A percentile compares a stretch with the other conserved stretches of the same genome.
These are phyloP conservation scores for Drosophila cardini DNA, from an alignment of 1,140 invertebrate genomes.

Conservation along the genomic window DNA sequence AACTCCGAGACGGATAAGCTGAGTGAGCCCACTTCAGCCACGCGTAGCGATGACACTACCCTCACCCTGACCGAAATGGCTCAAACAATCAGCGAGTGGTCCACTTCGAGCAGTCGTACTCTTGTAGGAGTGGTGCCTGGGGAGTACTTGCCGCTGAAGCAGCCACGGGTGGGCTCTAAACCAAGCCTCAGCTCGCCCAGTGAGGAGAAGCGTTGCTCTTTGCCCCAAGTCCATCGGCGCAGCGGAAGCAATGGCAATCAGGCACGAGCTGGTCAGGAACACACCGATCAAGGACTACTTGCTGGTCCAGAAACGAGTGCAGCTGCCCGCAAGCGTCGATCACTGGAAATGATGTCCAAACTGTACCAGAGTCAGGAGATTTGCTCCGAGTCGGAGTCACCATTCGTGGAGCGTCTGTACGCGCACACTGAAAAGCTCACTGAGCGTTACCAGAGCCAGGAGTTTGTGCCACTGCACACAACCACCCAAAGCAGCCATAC, in stretches of 20 bases:
- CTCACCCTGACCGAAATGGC: conserved; percentile 86
- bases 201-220: conserved; percentile 71
- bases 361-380: conserved; percentile 87
- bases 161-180: conserved; percentile 56
- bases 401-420: conserved; percentile 85
- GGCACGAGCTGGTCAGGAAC: conserved; percentile 49
- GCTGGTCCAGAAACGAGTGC: conserved; percentile 64
- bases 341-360: conserved; percentile 84
- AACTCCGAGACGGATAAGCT: conserved; percentile 86
- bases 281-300: conserved; percentile 17
- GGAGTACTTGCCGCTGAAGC: conserved; percentile 79
- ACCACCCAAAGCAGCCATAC: conserved; percentile 1
- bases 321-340: conserved; percentile 76
- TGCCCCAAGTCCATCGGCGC: conserved; percentile 75
- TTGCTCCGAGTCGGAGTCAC: conserved; percentile 79
- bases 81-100: conserved; percentile 88
- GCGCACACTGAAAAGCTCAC: conserved; percentile 87
- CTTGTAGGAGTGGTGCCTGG: conserved; percentile 86
- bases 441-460: conserved; percentile 87
- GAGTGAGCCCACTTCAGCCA: conserved; percentile 85
- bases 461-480: conserved; percentile 85
- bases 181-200: conserved; percentile 67
- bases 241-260: conserved; percentile 78
- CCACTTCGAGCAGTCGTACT: conserved; percentile 87
- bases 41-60: conserved; percentile 87